Base-by-base conservation (phyloP, 1,140 invertebrate species). In the Adoxophyes honmai region DNA sequence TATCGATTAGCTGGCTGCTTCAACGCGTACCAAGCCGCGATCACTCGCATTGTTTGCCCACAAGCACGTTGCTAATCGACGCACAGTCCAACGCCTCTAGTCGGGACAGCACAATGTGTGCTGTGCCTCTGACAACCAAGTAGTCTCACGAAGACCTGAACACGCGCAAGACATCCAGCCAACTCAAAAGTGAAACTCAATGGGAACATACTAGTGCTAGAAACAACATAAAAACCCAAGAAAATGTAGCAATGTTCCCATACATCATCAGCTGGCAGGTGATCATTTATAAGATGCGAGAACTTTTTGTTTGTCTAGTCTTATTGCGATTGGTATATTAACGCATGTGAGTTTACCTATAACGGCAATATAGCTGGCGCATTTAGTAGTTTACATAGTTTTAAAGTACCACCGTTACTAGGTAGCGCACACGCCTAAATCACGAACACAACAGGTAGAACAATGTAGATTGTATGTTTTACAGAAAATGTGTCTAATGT, bases 241-340 rank as follows among this genome's bases (percentile, higher is more conserved):
- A 73, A 59, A 66, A 80, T 76, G 77, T 83, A 78, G 82, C 75
- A 54, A 88, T 88, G 85, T 88, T 88, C 70, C 68, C 81, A 62
- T 82, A 74, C 65, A 81, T 86, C 80, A 75, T 86, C 73, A 79
- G 68, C 70, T 85, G 75, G 80, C 82, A 88, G 85, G 85, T 86
- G 80, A 83, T 69, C 64, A 69, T 73, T 75, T 60, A 54, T 60
- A 68, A 48, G 28, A 16, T 44, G 16, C 9, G 39, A 44, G 7
- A 44, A 21, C 16, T 11, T 21, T 48, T 48, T 48, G 16, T 11
- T 28, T 48, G 1, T n/a, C n/a, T 44, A 44, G 42, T 48, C 4
- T 38, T 38, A 2, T 44, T 38, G n/a, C 14, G 36, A 38, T n/a
- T 14, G 14, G n/a, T 38, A 4, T 9, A 9, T 39, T 39, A 44